Base-by-base conservation (phyloP, 1,140 invertebrate genomes). In the Sycophila sp. region DNA sequence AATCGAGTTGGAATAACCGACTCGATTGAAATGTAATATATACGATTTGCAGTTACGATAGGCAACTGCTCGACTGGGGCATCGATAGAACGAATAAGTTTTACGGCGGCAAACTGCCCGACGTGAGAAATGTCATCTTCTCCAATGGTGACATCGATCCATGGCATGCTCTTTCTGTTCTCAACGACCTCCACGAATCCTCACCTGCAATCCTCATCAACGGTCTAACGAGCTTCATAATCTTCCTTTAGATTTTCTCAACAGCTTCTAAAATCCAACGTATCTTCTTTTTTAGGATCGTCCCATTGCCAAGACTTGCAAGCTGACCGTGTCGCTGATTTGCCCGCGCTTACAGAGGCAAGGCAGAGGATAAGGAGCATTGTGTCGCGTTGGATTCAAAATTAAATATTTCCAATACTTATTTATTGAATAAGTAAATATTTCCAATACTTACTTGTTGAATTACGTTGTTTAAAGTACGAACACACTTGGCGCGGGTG, bases 291-390 rank as follows among this genome's bases (percentile, higher is more conserved):
- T 73, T 78, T 72, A 89, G 91, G 91, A 40, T 90, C 90, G 6
- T 91, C 93, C 0, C 93, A 95, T 78, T 94, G 93, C 80, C 87
- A 89, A 17, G 93, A 94, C 83, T 90, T 94, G 86, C 87, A 88
- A 71, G 84, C 87, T 8, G 87, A 89, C 72, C 66, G 74, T 5
- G 17, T 59, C 0, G 78, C 76, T 2, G 92, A 94, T 73, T 85
- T 83, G 2, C 83, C 85, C 4, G 85, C 86, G 69, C 87, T 94
- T 80, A 87, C 80, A 1, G 80, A 85, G n/a, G 90, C 90, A 0
- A 89, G 92, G 73, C 78, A 85, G 64, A 80, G 78, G 10, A 85
- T 92, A 13, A 82, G 87, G 5, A 79, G 86, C 45, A 75, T 89
- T 11, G 88, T 93, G 34, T 81, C 63, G 2, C 24, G 2, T 8